phyloP scores from a whole-genome alignment of 1,140 invertebrate genomes.

The Trichomalopsis sarcophagae region DNA sequence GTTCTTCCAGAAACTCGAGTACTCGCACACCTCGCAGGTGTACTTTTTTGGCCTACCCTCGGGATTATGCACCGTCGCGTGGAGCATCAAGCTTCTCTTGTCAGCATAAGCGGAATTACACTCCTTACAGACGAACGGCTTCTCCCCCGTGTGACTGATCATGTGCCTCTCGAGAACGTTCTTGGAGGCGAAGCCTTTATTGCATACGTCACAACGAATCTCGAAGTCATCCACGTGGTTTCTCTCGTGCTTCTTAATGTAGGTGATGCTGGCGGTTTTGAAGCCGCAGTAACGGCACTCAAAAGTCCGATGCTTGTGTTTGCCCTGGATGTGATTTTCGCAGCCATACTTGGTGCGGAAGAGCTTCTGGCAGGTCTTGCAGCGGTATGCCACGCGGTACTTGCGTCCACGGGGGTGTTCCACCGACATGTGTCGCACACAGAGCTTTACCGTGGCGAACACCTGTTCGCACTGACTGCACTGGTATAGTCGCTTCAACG shows the following conservation, averaged over 20 bases:
- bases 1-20: constrained; percentile 68
- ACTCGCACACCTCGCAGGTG: constrained; percentile 66
- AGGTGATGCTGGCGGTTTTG: constrained; percentile 39
- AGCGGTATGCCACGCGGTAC: constrained; percentile 44
- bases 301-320: constrained; percentile 41
- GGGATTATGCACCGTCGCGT: constrained; percentile 63
- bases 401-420: constrained; percentile 49
- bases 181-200: constrained; percentile 67
- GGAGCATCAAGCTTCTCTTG: constrained; percentile 62
- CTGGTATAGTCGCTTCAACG: constrained; percentile 14
- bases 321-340: constrained; percentile 47
- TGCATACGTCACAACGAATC: constrained; percentile 62
- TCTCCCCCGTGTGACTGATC: constrained; percentile 79
- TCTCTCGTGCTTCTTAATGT: constrained; percentile 58
- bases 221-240: constrained; percentile 68
- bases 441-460: constrained; percentile 53
- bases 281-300: constrained; percentile 44
- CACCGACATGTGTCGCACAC: constrained; percentile 56
- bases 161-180: constrained; percentile 66
- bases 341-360: constrained; percentile 50
- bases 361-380: constrained; percentile 49
- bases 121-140: constrained; percentile 84
- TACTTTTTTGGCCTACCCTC: constrained; percentile 68
- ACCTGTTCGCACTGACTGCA: constrained; percentile 59
- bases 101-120: constrained; percentile 77